Evolutionary conservation across 2,113 vertebrate genomes (phyloP).

Genomic region (Chiloscyllium plagiosum): DNA sequence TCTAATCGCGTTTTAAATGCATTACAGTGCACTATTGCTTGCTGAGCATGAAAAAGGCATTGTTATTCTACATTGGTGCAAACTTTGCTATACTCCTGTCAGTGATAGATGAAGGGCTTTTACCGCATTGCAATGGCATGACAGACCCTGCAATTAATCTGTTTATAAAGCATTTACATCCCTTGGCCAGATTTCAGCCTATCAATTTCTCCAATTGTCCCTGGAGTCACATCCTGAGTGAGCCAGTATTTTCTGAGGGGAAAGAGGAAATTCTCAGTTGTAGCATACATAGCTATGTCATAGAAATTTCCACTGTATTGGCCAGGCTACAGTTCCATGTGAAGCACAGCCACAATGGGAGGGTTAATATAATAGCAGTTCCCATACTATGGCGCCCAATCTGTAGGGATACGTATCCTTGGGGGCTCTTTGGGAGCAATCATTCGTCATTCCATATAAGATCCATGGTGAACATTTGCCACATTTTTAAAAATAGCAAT

Average conservation of each 20-base stretch:
- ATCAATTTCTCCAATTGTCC: not conserved
- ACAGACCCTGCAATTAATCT: not conserved
- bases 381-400: not conserved
- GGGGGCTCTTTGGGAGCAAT: not conserved
- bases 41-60: not conserved
- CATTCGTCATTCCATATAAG: not conserved
- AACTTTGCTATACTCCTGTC: not conserved
- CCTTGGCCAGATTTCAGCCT: not conserved
- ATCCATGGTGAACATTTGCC: not conserved
- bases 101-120: not conserved
- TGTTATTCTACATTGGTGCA: not conserved
- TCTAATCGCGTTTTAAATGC: not conserved
- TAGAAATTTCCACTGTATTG: not conserved
- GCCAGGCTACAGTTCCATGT: not conserved
- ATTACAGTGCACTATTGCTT: not conserved
- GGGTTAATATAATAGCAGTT: not conserved
- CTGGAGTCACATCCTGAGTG: not conserved
- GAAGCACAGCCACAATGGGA: not conserved
- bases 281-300: not conserved
- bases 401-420: not conserved
- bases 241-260: not conserved
- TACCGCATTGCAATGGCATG: not conserved
- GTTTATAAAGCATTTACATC: not conserved
- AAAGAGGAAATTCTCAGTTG: not conserved
- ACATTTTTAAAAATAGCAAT: not conserved